These are phyloP conservation scores for Notiomystis cincta DNA, from an alignment of 2,113 vertebrate species.

Conservation along the genomic window DNA sequence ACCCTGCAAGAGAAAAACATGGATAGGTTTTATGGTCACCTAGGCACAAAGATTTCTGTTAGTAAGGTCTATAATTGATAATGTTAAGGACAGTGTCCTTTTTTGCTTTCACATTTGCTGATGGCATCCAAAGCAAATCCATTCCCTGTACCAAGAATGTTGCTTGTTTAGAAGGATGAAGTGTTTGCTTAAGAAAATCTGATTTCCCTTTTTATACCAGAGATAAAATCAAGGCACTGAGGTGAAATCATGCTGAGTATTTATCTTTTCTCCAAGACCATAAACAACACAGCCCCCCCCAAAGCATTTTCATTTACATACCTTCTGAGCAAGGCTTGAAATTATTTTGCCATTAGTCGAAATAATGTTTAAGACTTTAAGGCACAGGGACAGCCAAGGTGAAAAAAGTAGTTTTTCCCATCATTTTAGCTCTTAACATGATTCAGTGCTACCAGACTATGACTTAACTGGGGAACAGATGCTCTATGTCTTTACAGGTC, in stretches of 20 bases:
- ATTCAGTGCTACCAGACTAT: constrained; percentile 74
- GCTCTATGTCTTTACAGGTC: constrained; percentile 77
- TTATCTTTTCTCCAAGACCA: neutral
- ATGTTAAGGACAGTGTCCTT: neutral
- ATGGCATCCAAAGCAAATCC: neutral
- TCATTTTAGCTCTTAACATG: constrained; percentile 72
- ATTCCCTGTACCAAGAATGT: neutral
- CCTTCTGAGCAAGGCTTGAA: constrained; percentile 15
- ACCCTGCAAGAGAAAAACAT: constrained; percentile 71
- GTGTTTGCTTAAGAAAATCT: constrained; percentile 3
- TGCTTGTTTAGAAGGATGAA: neutral
- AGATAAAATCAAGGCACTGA: neutral
- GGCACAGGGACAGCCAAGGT: constrained; percentile 59
- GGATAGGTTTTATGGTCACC: constrained; percentile 15
- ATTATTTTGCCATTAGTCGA: constrained; percentile 38
- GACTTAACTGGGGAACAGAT: constrained; percentile 76
- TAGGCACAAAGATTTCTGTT: constrained; percentile 3
- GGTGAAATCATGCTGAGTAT: neutral
- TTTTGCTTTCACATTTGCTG: neutral
- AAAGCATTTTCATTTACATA: constrained; percentile 28
- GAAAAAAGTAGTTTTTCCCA: constrained; percentile 60
- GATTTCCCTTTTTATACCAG: neutral
- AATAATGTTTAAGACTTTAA: constrained; percentile 39
- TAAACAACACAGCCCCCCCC: neutral
- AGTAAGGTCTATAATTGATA: neutral